These are phyloP conservation scores for Odocoileus hemionus DNA, from an alignment of 2,113 vertebrate species.

Conservation along the genomic window DNA sequence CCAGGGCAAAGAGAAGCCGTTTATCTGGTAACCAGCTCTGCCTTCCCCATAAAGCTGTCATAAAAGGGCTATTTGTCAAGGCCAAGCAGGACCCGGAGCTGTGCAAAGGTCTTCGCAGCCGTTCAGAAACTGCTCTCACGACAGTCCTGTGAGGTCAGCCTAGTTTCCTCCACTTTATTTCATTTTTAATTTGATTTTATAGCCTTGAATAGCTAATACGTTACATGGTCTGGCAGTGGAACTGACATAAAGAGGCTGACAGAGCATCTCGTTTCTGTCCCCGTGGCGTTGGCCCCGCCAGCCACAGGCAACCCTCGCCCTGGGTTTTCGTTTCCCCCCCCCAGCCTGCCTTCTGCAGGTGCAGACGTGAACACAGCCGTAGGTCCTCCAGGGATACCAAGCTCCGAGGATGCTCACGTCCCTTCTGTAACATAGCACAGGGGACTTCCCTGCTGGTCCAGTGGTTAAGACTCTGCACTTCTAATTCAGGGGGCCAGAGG, in stretches of 20 bases:
- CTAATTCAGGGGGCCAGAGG: neutral
- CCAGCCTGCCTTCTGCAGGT: neutral
- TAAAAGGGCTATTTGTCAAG: neutral
- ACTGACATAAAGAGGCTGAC: neutral
- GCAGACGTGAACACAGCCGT: accelerated
- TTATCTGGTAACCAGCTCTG: neutral
- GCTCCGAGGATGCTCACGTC: neutral
- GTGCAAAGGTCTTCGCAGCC: neutral
- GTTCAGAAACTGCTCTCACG: neutral
- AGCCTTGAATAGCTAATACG: neutral
- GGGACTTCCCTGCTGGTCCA: neutral
- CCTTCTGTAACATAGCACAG: neutral
- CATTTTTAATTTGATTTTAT: neutral
- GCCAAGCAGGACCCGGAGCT: neutral
- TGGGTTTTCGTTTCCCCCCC: neutral
- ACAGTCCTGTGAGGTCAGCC: neutral
- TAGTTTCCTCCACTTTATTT: neutral
- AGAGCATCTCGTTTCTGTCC: accelerated
- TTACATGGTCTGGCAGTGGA: neutral
- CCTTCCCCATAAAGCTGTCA: neutral
- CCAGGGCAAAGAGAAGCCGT: neutral
- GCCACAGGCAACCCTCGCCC: neutral
- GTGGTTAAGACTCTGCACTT: neutral
- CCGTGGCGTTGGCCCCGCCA: accelerated
- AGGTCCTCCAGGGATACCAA: neutral